A percentile compares a stretch with the other conserved stretches of the same genome.
These are phyloP conservation scores for Polydrusus pterygomalis DNA, from an alignment of 2,888 invertebrate species.

Conservation along the genomic window DNA sequence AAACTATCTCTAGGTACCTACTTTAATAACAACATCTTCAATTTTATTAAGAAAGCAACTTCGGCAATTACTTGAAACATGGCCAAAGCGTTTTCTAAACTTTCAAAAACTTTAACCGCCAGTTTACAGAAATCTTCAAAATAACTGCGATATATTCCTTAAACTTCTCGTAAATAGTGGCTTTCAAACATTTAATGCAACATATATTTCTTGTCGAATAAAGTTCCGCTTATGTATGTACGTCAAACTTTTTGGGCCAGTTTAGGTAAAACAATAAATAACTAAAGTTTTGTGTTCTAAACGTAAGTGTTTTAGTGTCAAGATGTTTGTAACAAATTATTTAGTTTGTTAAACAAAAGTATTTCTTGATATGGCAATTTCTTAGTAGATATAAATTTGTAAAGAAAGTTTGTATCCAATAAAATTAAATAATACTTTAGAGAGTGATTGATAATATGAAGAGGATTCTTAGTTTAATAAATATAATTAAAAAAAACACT, in stretches of 20 bases:
- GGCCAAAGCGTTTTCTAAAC: conserved; percentile 9
- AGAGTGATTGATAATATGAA: too few relatives aligned
- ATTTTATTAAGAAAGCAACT: background rate
- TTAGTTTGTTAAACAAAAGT: too few relatives aligned
- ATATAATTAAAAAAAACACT: too few relatives aligned
- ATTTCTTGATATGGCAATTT: too few relatives aligned
- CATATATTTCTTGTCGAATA: conserved; percentile 20
- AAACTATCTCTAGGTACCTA: background rate
- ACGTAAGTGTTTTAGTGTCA: background rate
- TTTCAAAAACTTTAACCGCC: conserved; percentile 1
- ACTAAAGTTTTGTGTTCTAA: background rate
- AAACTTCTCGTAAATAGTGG: conserved; percentile 11
- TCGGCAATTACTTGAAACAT: conserved; percentile 11
- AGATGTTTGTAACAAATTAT: too few relatives aligned
- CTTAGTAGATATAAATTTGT: too few relatives aligned
- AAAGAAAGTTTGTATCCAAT: background rate
- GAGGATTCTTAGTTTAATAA: too few relatives aligned
- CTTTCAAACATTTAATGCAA: conserved; percentile 17
- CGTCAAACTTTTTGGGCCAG: conserved; percentile 8
- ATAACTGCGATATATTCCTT: conserved; percentile 13
- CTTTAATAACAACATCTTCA: background rate
- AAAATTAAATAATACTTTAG: too few relatives aligned
- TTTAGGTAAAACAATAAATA: conserved; percentile 13
- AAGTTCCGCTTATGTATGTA: conserved; percentile 12
- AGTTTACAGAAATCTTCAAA: background rate